Evolutionary conservation across 2,113 vertebrate species (phyloP).

Genomic region (Sapajus apella): DNA sequence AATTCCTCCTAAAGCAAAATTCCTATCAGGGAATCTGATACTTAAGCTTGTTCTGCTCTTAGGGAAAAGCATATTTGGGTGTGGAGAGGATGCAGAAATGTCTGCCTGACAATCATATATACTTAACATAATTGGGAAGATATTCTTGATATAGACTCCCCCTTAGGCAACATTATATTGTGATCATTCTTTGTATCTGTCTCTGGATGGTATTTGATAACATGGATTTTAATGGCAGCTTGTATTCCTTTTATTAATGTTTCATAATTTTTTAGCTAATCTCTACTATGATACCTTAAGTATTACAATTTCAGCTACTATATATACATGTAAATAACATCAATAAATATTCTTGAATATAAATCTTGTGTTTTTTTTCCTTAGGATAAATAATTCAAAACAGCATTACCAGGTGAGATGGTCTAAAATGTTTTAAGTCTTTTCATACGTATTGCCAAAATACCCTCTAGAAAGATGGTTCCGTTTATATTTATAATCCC

Average conservation of each 20-base stretch:
- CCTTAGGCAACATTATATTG: not conserved
- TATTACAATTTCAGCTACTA: constrained; percentile 32
- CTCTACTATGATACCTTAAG: not conserved
- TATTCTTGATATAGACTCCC: not conserved
- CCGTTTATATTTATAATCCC: not conserved
- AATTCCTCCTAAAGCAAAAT: not conserved
- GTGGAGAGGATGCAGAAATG: not conserved
- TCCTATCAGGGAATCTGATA: not conserved
- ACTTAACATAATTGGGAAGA: not conserved
- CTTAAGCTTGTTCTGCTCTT: not conserved
- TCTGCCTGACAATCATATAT: not conserved
- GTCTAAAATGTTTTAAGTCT: constrained; percentile 14
- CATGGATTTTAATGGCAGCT: not conserved
- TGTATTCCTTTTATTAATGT: not conserved
- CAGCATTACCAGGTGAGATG: not conserved
- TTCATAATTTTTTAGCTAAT: not conserved
- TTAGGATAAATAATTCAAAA: constrained; percentile 44
- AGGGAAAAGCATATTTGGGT: not conserved
- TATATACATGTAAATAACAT: not conserved
- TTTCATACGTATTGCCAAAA: not conserved
- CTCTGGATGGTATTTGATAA: not conserved
- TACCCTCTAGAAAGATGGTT: not conserved
- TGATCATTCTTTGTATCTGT: not conserved
- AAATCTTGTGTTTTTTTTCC: constrained; percentile 46
- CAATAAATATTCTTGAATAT: constrained; percentile 39